Evolutionary conservation across 2,113 vertebrate species (phyloP), one percentile per base, ranked within the genome.

Genomic region (Sylvietta virens): DNA sequence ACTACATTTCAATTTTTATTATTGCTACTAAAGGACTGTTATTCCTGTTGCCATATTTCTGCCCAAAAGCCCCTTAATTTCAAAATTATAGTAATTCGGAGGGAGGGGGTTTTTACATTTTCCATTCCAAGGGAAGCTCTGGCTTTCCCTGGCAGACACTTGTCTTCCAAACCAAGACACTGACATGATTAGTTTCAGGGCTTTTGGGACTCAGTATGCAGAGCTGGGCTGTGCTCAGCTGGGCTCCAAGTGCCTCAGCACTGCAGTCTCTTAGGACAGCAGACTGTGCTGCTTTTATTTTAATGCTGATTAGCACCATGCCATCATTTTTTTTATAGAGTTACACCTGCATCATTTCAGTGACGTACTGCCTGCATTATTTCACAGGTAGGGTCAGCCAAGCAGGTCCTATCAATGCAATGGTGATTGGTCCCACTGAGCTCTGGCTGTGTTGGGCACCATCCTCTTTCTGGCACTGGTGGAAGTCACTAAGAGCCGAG

Each of bases 351-450:
- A 58, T 35, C 0, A 0, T 81, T 77, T 45, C 58, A 35, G 4
- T 50, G 19, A 67, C 0, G 0, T 40, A 28, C 53, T n/a, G 39
- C 26, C 67, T 45, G 26, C 13, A 13, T n/a, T 69, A 21, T 62
- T 81, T 84, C 78, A 54, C 24, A 50, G 71, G n/a, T 2, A 71
- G 15, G 50, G 57, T 35, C n/a, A 89, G 44, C 21, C 64, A 58
- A 45, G 48, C 22, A 77, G 42, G 27, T 62, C 53, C 22, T 20
- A 13, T 31, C 72, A 71, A 23, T 27, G 62, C 2, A 2, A 20
- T 5, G 9, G 18, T 4, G 6, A 35, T 1, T 1, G 2, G 53
- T 53, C 9, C 53, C n/a, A 53, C 5, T 3, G 22, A 72, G 16
- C 15, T 81, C 58, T 33, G 39, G 24, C 30, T 83, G 13, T 23